A percentile compares a stretch with the other conserved stretches of the same genome.
Evolutionary conservation across 2,113 vertebrate genomes (phyloP).

Genomic region (Nothocercus julius): DNA sequence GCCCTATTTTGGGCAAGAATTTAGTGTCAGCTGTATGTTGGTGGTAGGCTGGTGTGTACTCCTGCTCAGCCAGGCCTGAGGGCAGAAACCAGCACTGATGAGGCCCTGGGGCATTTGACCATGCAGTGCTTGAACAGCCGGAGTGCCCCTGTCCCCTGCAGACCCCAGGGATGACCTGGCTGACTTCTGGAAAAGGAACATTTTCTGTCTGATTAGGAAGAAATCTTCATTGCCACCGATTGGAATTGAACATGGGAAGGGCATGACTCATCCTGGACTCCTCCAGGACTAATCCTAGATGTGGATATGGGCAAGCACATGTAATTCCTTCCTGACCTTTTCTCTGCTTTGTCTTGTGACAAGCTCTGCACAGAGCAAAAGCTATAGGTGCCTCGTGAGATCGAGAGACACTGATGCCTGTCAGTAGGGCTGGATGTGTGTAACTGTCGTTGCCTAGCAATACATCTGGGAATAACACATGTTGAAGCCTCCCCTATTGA

Average conservation of each 20-base stretch:
- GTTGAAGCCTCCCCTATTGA: too few species aligned
- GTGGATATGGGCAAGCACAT: background rate
- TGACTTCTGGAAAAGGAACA: background rate
- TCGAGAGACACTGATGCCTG: background rate
- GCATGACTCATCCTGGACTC: background rate
- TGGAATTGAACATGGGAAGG: background rate
- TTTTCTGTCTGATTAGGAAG: background rate
- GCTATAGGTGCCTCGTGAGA: too few species aligned
- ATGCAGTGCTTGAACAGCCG: background rate
- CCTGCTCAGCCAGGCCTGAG: background rate
- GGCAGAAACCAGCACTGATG: background rate
- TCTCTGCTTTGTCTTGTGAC: background rate
- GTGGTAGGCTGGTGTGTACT: background rate
- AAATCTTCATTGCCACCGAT: background rate
- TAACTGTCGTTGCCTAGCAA: background rate
- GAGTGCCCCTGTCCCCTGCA: background rate
- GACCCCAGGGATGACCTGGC: fast-evolving
- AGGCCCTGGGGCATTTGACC: background rate
- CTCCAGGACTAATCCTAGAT: background rate
- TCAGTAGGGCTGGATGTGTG: background rate
- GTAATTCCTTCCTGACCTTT: background rate
- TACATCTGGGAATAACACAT: too few species aligned
- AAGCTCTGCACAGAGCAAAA: fast-evolving
- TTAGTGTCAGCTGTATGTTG: fast-evolving
- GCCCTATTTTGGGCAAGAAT: background rate